phyloP scores from a whole-genome alignment of 2,888 invertebrate genomes.

The Hofmannophila pseudospretella region DNA sequence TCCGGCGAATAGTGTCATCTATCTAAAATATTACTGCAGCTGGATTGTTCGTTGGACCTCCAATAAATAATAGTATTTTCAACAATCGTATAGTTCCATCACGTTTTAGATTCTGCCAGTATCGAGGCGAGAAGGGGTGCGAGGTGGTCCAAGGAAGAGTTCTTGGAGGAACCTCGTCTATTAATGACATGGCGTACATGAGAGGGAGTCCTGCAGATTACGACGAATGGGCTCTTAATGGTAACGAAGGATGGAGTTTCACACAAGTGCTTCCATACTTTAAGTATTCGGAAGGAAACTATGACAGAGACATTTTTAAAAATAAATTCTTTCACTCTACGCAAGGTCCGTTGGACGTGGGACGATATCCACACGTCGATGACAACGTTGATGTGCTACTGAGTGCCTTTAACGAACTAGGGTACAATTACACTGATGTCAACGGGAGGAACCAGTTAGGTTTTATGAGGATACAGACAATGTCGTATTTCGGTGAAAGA shows the following conservation, averaged over 20 bases:
- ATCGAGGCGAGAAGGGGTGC: slow-evolving; percentile 48
- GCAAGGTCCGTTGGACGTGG: slow-evolving; percentile 65
- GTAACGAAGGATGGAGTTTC: slow-evolving; percentile 66
- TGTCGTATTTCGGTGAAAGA: slow-evolving; percentile 65
- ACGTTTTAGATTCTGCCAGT: slow-evolving; percentile 61
- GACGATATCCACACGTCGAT: slow-evolving; percentile 61
- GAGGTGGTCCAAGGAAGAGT: slow-evolving; percentile 64
- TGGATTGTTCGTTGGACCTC: slow-evolving; percentile 19
- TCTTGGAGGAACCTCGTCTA: slow-evolving; percentile 61
- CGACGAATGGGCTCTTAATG: slow-evolving; percentile 63
- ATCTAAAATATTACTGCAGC: slow-evolving; percentile 1
- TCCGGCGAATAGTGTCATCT: too few relatives aligned
- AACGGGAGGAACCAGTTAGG: slow-evolving; percentile 65
- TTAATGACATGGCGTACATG: slow-evolving; percentile 69
- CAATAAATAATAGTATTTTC: slow-evolving; percentile 22
- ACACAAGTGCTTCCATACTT: slow-evolving; percentile 60
- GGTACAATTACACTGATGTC: slow-evolving; percentile 65
- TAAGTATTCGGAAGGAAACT: slow-evolving; percentile 71
- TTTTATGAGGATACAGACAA: slow-evolving; percentile 66
- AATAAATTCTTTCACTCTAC: slow-evolving; percentile 64
- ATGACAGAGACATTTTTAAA: slow-evolving; percentile 64
- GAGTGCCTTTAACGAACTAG: slow-evolving; percentile 62
- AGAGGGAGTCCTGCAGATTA: slow-evolving; percentile 67
- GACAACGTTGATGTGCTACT: slow-evolving; percentile 63
- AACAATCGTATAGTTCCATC: slow-evolving; percentile 32